phyloP scores from a whole-genome alignment of 2,888 invertebrate genomes.

The Calameuta filiformis region DNA sequence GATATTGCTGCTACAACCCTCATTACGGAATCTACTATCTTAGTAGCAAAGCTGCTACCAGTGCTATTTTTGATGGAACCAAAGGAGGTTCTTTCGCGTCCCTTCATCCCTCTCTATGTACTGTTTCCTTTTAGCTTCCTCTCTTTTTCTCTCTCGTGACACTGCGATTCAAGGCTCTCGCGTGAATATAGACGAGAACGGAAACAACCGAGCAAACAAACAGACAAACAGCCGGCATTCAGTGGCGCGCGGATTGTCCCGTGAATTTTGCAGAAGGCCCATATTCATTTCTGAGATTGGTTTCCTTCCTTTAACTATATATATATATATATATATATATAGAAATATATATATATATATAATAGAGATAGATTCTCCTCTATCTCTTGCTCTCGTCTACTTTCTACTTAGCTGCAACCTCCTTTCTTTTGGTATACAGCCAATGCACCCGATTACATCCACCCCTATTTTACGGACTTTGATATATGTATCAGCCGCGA shows the following conservation, averaged over 20 bases:
- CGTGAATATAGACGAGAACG: conserved; percentile 57
- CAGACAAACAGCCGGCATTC: conserved; percentile 51
- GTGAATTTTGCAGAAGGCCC: conserved; percentile 51
- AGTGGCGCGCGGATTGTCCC: conserved; percentile 41
- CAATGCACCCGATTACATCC: background rate
- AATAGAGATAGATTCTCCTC: too few species aligned
- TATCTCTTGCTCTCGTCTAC: too few species aligned
- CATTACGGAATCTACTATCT: too few species aligned
- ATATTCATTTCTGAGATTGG: conserved; percentile 48
- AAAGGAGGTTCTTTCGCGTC: background rate
- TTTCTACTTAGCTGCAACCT: background rate
- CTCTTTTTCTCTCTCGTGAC: conserved; percentile 6
- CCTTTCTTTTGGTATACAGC: background rate
- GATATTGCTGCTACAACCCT: too few species aligned
- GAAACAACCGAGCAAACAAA: conserved; percentile 58
- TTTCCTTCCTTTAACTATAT: conserved; percentile 30
- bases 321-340: too few species aligned
- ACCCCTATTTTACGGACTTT: background rate
- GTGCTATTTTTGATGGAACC: too few species aligned
- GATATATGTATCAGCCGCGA: too few species aligned
- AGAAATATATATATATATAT: too few species aligned
- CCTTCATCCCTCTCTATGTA: conserved; percentile 9
- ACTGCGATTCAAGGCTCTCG: conserved; percentile 28
- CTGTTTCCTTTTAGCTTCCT: background rate
- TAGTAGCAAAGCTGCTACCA: too few species aligned